These are phyloP conservation scores for Euura saliciscinereae DNA, from an alignment of 1,140 invertebrate species.

Conservation along the genomic window DNA sequence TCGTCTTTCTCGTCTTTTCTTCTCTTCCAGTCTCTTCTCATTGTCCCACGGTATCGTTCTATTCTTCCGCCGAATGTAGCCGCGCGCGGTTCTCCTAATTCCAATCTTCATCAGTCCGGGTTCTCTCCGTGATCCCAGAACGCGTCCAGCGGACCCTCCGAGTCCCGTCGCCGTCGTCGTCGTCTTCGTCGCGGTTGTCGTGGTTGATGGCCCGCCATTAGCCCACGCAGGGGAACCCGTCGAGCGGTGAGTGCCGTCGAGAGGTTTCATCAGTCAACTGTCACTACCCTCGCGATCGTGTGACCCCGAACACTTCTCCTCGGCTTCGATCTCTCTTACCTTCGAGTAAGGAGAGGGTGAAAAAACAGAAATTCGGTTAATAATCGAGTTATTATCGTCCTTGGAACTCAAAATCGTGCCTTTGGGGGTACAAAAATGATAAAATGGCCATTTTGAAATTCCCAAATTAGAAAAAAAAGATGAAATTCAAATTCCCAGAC, in stretches of 20 bases:
- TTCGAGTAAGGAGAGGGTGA: no score
- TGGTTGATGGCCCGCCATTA: neutral
- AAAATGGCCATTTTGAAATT: no score
- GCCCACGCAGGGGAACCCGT: neutral
- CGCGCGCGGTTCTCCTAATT: neutral
- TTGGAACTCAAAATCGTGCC: no score
- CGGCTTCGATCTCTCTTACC: neutral
- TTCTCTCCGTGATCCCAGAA: constrained; percentile 11
- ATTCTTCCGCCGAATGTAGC: neutral
- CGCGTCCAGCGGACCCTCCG: constrained; percentile 17
- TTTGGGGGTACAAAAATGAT: no score
- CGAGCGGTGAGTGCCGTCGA: constrained; percentile 10
- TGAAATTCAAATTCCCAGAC: no score
- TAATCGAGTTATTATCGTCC: no score
- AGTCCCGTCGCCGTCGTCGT: neutral
- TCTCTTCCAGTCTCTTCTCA: neutral
- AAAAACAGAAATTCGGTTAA: no score
- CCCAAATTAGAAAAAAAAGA: no score
- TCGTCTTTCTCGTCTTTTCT: neutral
- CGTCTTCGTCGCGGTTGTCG: neutral
- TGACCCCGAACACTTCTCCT: constrained; percentile 24
- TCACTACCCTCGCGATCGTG: constrained; percentile 32
- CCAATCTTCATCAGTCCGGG: neutral
- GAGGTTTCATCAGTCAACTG: constrained; percentile 42
- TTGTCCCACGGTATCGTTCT: neutral